Evolutionary conservation across 2,888 invertebrate genomes (phyloP), one percentile per base, ranked within the genome.

Genomic region (Acrocera orbiculus): DNA sequence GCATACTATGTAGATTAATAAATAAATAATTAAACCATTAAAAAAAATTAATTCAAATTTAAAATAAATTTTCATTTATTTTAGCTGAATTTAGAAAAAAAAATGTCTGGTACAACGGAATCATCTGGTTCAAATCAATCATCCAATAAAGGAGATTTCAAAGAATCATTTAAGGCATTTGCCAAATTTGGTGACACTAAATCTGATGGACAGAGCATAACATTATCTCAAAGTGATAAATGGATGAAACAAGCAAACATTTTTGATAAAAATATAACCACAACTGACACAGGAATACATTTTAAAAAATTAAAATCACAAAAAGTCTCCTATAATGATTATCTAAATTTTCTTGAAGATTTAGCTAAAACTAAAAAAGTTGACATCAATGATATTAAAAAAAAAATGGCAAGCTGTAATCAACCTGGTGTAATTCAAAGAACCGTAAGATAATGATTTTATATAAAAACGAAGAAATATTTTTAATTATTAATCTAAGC

Each of bases 221-320:
- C 85, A 1, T 64, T 89, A n/a, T 81, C 81, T 8, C 85, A 89
- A 57, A 79, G 82, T 50, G 89, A 89, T 58, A 89, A 87, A 61
- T 89, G 89, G 89, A 79, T 89, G 76, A 87, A 86, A 50, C 89
- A 89, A 53, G 86, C 87, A 0, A 79, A 73, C 48, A 73, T 76
- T 7, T 80, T 83, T 44, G 87, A 72, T 44, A 85, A 83, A 61
- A 79, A 78, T 51, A 77, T 86, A 41, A 81, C 82, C 0, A 87
- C 89, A 11, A 87, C 86, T 4, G 89, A 89, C 52, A 89, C 87
- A 1, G 87, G 80, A 27, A 86, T 89, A 42, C 74, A 77, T 54
- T 89, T 87, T 58, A 86, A 85, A 54, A 86, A 86, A 54, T 71
- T 86, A 45, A 87, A 86, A 70, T 76, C 70, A 29, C 64, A 74